phyloP scores from a whole-genome alignment of 1,140 invertebrate species.

The Trichonephila clavipes region DNA sequence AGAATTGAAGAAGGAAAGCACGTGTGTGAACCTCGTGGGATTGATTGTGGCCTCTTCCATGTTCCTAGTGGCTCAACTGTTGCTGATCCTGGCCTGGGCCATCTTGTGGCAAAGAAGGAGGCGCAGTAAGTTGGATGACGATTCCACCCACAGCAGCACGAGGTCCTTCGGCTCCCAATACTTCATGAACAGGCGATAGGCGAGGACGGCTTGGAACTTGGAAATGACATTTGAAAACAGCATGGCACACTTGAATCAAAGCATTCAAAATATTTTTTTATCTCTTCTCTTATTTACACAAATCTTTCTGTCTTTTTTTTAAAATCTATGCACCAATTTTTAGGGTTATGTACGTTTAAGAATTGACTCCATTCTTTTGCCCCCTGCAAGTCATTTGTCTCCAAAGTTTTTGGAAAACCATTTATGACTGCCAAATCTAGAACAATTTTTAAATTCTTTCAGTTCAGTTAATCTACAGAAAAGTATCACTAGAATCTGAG shows the following conservation, averaged over 20 bases:
- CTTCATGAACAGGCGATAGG: constrained; percentile 54
- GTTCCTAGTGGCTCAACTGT: constrained; percentile 90
- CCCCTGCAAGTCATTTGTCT: too few species aligned
- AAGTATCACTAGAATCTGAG: too few species aligned
- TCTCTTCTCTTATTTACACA: too few species aligned
- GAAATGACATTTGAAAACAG: not conserved
- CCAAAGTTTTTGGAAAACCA: too few species aligned
- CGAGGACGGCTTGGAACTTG: not conserved
- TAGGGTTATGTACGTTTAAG: too few species aligned
- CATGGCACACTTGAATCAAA: not conserved
- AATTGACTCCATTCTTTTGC: too few species aligned
- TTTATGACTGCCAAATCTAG: too few species aligned
- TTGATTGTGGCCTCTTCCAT: constrained; percentile 90
- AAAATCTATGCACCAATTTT: too few species aligned
- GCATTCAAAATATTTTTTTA: too few species aligned
- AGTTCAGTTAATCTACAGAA: too few species aligned
- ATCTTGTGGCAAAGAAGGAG: constrained; percentile 89
- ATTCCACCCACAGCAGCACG: constrained; percentile 28
- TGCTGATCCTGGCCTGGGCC: constrained; percentile 90
- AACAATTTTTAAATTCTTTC: too few species aligned
- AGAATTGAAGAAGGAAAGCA: constrained; percentile 57
- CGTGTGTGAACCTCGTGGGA: constrained; percentile 89
- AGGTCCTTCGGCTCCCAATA: constrained; percentile 61
- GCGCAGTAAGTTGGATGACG: constrained; percentile 78
- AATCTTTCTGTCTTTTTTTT: too few species aligned